These are phyloP conservation scores for Chrysotoxum bicinctum DNA, from an alignment of 2,888 invertebrate genomes.

Conservation along the genomic window DNA sequence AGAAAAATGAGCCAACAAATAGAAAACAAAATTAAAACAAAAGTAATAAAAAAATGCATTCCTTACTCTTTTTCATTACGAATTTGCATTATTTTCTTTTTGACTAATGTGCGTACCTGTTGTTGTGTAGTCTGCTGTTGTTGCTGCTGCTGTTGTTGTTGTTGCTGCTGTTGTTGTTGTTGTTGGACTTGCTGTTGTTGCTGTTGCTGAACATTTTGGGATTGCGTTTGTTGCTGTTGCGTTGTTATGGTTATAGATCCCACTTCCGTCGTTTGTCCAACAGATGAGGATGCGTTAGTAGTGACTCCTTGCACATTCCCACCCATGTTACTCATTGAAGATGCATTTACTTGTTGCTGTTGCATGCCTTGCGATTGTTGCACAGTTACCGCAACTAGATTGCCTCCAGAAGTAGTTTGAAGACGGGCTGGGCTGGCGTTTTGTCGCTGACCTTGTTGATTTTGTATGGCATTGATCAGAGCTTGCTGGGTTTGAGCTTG, in stretches of 20 bases:
- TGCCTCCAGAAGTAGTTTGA: conserved; percentile 83
- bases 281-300: conserved; percentile 57
- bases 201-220: conserved; percentile 70
- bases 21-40: background rate
- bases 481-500: conserved; percentile 83
- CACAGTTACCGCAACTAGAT: conserved; percentile 84
- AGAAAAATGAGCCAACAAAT: background rate
- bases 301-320: conserved; percentile 56
- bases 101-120: conserved; percentile 81
- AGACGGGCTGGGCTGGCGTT: conserved; percentile 85
- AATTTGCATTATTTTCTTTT: conserved; percentile 81
- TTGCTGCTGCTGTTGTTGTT: conserved; percentile 76
- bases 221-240: conserved; percentile 72
- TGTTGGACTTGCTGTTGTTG: conserved; percentile 72
- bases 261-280: conserved; percentile 77
- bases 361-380: conserved; percentile 81
- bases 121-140: conserved; percentile 78
- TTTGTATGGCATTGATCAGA: conserved; percentile 82
- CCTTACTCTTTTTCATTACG: conserved; percentile 80
- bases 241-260: conserved; percentile 78
- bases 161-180: conserved; percentile 76
- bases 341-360: conserved; percentile 72
- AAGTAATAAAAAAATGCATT: conserved; percentile 45
- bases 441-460: conserved; percentile 83
- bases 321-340: conserved; percentile 60